Conservation (phyloP, 2,797 vertebrate species). For the Sebastes iracundus region DNA sequence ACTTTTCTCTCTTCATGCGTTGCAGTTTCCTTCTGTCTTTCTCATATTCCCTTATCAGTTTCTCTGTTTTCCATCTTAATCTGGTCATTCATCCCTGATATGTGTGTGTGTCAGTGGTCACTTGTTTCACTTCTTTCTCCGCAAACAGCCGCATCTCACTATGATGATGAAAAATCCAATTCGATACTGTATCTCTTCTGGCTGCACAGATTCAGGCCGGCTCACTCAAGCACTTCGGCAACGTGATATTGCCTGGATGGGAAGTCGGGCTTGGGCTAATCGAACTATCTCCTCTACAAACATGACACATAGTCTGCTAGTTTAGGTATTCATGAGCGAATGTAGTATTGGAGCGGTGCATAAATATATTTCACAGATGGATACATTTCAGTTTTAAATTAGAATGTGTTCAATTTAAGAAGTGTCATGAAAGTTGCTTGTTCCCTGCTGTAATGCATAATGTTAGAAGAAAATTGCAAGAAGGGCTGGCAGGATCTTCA, state of each 20-base stretch:
- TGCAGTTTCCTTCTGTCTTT: not conserved
- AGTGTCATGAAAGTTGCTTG: slow-evolving; percentile 14
- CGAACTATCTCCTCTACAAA: slow-evolving; percentile 40
- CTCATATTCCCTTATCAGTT: not conserved
- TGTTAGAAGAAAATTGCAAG: not conserved
- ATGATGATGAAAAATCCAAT: slow-evolving; percentile 32
- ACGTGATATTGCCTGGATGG: not conserved
- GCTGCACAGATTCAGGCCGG: not conserved
- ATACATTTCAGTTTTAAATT: slow-evolving; percentile 36
- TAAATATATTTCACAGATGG: slow-evolving; percentile 8
- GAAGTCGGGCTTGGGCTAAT: slow-evolving; percentile 20
- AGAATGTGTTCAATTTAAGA: slow-evolving; percentile 28
- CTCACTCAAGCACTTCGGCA: not conserved
- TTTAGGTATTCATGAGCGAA: slow-evolving; percentile 44
- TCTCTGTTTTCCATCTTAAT: not conserved
- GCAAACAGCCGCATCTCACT: slow-evolving; percentile 9
- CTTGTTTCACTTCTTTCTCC: not conserved
- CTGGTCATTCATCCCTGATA: not conserved
- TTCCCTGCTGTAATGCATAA: slow-evolving; percentile 12
- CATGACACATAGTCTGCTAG: slow-evolving; percentile 11
- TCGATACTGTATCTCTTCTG: not conserved
- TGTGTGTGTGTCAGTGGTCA: not conserved
- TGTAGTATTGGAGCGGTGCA: not conserved
- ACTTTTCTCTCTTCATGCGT: not conserved
- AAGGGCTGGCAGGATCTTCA: not conserved